Conservation (phyloP, 2,888 invertebrate species). For the Matsumyia berberina region DNA sequence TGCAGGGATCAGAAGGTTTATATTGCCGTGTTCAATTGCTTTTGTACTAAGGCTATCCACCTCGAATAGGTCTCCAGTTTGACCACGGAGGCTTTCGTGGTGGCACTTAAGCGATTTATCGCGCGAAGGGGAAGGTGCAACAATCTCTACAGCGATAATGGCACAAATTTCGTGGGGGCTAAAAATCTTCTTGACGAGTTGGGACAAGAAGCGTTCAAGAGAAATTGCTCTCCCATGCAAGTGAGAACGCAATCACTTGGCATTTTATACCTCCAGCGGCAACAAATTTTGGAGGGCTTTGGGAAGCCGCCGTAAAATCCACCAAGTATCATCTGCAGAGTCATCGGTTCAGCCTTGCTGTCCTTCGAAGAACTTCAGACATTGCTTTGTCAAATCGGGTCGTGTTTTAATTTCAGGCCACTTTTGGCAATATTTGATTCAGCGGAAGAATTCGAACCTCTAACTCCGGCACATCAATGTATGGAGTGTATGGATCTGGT, state of each 20-base stretch:
- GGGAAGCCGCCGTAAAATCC: background rate
- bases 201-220: background rate
- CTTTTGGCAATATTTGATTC: background rate
- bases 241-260: background rate
- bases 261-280: constrained; percentile 4
- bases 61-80: background rate
- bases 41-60: background rate
- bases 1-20: background rate
- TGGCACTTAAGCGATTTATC: background rate
- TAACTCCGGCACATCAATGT: background rate
- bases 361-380: background rate
- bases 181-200: background rate
- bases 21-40: background rate
- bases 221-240: background rate
- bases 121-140: background rate
- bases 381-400: background rate
- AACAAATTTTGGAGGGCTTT: background rate
- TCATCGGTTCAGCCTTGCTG: background rate
- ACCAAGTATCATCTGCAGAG: background rate
- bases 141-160: background rate
- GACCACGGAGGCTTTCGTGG: background rate
- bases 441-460: background rate
- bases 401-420: background rate
- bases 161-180: background rate
- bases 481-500: too few species aligned